Percentiles rank a stretch among this genome's conserved stretches.
These are phyloP conservation scores for Drosophila histrio DNA, from an alignment of 2,888 invertebrate species.

Conservation along the genomic window DNA sequence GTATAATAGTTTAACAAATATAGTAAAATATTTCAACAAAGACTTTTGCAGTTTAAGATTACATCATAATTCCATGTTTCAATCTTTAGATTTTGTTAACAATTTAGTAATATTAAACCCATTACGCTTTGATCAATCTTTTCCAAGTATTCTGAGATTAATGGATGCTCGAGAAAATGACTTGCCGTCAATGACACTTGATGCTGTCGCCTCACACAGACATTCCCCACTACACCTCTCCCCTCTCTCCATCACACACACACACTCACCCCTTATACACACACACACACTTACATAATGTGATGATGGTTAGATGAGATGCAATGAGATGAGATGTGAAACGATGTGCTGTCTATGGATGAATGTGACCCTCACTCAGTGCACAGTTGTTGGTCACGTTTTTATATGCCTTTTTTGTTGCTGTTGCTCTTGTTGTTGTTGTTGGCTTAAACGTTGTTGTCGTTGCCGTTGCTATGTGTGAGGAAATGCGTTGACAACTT, in stretches of 20 bases:
- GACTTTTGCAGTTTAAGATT: too few species aligned
- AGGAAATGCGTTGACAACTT: slow-evolving; percentile 61
- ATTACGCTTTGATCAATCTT: slow-evolving; percentile 48
- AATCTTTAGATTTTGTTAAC: slow-evolving; percentile 2
- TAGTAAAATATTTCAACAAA: too few species aligned
- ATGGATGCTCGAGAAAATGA: slow-evolving; percentile 75
- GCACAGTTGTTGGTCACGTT: slow-evolving; percentile 65
- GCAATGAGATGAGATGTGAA: slow-evolving; percentile 41
- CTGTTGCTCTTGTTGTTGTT: neutral
- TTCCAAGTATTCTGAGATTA: slow-evolving; percentile 54
- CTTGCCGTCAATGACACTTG: slow-evolving; percentile 72
- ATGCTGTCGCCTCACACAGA: slow-evolving; percentile 25
- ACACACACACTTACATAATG: slow-evolving; percentile 17
- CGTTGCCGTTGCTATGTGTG: slow-evolving; percentile 13
- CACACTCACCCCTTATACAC: neutral
- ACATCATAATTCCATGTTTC: neutral
- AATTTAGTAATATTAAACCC: neutral
- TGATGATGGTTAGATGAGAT: slow-evolving; percentile 35
- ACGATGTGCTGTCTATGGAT: slow-evolving; percentile 14
- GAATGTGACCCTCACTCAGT: slow-evolving; percentile 14
- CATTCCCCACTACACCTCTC: too few species aligned
- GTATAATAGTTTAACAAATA: too few species aligned
- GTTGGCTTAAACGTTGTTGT: slow-evolving; percentile 14
- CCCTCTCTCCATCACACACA: slow-evolving; percentile 7
- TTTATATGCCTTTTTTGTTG: slow-evolving; percentile 48